Evolutionary conservation across 2,113 vertebrate species (phyloP).

Genomic region (Pachyramphus minor): DNA sequence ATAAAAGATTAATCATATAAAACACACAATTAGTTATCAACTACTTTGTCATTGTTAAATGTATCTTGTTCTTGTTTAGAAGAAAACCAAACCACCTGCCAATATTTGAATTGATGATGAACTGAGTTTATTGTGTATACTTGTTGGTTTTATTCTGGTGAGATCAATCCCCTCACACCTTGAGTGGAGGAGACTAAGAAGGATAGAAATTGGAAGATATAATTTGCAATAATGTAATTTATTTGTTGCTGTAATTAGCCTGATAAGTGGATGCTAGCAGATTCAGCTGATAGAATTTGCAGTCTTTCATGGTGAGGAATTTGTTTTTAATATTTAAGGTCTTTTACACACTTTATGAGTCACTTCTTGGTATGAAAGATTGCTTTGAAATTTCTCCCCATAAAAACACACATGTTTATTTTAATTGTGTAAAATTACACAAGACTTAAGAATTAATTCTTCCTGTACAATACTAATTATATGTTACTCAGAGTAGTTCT

Average conservation of each 20-base stretch:
- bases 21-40: neutral
- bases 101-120: neutral
- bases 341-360: neutral
- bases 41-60: neutral
- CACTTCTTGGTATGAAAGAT: neutral
- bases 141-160: neutral
- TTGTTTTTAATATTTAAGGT: neutral
- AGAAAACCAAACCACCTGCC: neutral
- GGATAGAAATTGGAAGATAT: neutral
- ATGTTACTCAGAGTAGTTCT: neutral
- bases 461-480: neutral
- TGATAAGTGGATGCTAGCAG: neutral
- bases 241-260: neutral
- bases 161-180: neutral
- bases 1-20: neutral
- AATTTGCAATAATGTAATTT: neutral
- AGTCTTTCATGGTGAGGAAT: neutral
- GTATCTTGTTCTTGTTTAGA: neutral
- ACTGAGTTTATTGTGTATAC: neutral
- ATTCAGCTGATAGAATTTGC: neutral
- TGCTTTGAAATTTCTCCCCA: neutral
- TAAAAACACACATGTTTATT: neutral
- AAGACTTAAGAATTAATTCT: neutral
- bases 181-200: neutral
- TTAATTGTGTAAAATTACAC: neutral